Evolutionary conservation across 1,140 invertebrate species (phyloP), one percentile per base, ranked within the genome.

Genomic region (Zaprionus vittiger): DNA sequence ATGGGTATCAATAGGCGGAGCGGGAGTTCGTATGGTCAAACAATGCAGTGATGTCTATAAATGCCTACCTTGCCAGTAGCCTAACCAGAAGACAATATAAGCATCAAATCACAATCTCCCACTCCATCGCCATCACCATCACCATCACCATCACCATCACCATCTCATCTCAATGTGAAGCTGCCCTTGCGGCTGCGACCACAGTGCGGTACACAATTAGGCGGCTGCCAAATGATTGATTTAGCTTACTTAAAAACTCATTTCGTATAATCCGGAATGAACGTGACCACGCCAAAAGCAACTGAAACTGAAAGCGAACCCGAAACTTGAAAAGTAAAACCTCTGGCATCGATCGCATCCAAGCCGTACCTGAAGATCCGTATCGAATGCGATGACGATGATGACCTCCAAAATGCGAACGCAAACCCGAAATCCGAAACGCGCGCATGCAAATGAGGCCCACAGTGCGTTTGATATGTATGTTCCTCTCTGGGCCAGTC

Each of bases 221-320:
- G 55, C 70, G 70, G 55, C 73, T 82, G 68, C 76, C 80, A 85
- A 81, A 89, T 91, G 85, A 90, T 90, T 90, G 85, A 90, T 90
- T 91, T 82, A 57, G 77, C 82, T 91, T 85, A 85, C 68, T 90
- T 90, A 90, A 90, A 90, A 90, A 85, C 47, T 75, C 59, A 90
- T 90, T 91, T 90, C 54, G 71, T 78, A 57, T 81, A 81, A 89
- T 81, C 81, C 74, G 83, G 67, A 82, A 80, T 78, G 68, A 59
- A 80, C 68, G 78, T 61, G 67, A 68, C 62, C 66, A 71, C 56
- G 37, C 26, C 17, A 71, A 80, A 52, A 63, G 57, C 63, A 80
- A 75, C 70, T 52, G 17, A 62, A 78, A 81, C 49, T 20, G 60
- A 68, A 59, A 56, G 34, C 60, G 55, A 74, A 62, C n/a, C 20